Percentiles rank a stretch among this genome's conserved stretches.
phyloP scores from a whole-genome alignment of 2,797 vertebrate genomes.

The Scolopax rusticola region DNA sequence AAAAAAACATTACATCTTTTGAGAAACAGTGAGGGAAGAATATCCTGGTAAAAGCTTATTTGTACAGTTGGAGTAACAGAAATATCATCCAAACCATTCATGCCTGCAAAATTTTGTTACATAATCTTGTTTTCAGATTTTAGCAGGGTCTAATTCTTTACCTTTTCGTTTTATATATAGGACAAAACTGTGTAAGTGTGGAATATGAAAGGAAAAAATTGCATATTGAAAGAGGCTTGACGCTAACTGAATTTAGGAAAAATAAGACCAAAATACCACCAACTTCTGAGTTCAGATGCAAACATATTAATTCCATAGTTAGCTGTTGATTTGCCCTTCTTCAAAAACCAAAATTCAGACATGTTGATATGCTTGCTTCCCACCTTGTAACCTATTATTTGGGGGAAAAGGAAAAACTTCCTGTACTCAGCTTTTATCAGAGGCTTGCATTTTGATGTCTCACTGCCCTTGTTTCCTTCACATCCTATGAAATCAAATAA shows the following conservation, averaged over 20 bases:
- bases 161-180: neutral
- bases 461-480: conserved; percentile 38
- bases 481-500: conserved; percentile 36
- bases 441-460: neutral
- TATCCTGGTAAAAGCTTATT: neutral
- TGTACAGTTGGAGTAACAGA: neutral
- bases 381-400: neutral
- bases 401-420: neutral
- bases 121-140: neutral
- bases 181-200: neutral
- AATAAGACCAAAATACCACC: neutral
- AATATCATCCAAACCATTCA: neutral
- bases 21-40: neutral
- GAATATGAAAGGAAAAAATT: neutral
- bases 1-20: neutral
- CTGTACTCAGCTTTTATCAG: neutral
- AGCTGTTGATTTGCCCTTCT: neutral
- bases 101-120: neutral
- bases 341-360: neutral
- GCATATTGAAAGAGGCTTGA: neutral
- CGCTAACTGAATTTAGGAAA: neutral
- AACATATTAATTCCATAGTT: neutral
- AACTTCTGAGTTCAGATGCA: neutral
- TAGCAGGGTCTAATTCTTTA: neutral
- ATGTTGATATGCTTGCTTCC: neutral